Evolutionary conservation across 2,797 vertebrate species (phyloP).

Genomic region (Peromyscus nudipes): DNA sequence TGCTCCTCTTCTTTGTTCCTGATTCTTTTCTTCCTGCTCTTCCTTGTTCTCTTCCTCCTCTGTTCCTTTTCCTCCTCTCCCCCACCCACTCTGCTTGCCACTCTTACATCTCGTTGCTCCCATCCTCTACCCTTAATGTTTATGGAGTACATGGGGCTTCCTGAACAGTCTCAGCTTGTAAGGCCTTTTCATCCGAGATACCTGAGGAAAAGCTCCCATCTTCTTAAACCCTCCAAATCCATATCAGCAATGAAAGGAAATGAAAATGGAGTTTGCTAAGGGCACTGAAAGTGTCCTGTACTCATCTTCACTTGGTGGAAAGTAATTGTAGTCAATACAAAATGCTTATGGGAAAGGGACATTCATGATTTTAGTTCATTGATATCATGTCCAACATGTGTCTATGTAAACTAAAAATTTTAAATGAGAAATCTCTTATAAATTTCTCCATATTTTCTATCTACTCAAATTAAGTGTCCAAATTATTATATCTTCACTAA

Average conservation of each 20-base stretch:
- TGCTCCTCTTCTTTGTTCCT: background rate
- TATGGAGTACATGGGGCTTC: background rate
- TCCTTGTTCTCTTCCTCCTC: background rate
- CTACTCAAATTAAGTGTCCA: background rate
- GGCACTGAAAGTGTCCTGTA: background rate
- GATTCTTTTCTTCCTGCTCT: too few relatives aligned
- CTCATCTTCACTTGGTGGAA: background rate
- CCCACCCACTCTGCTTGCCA: background rate
- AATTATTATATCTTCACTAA: background rate
- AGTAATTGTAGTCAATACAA: background rate
- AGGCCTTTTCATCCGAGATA: background rate
- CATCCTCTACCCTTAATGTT: background rate
- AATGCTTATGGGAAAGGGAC: background rate
- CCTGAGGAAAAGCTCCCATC: background rate
- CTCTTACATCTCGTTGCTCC: background rate
- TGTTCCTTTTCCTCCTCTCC: background rate
- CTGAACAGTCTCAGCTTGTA: background rate
- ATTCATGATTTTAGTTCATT: background rate
- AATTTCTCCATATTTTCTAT: background rate
- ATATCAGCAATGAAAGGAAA: background rate
- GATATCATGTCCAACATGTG: background rate
- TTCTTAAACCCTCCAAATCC: constrained; percentile 7
- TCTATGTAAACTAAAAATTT: background rate
- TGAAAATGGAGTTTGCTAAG: background rate
- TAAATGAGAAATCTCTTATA: background rate